Conservation (phyloP, 1,140 invertebrate genomes). For the Drosophila ambigua region DNA sequence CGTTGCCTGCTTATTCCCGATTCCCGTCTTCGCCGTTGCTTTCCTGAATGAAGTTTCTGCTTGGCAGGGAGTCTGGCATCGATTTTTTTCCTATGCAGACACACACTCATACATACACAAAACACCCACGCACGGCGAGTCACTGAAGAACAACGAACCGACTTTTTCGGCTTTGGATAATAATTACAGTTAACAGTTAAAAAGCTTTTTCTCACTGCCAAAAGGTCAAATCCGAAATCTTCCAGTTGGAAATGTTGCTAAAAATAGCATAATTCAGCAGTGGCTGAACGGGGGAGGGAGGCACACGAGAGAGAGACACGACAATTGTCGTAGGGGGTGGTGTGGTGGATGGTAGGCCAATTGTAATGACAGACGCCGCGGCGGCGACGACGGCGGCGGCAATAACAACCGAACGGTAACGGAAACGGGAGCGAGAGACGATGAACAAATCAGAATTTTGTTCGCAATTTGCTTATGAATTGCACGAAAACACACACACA, state of each 20-base stretch:
- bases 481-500: constrained; percentile 18
- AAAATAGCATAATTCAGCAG: constrained; percentile 54
- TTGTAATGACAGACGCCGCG: constrained; percentile 62
- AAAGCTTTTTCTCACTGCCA: constrained; percentile 57
- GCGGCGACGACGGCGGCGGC: constrained; percentile 30
- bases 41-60: constrained; percentile 72
- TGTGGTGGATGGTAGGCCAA: constrained; percentile 16
- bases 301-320: constrained; percentile 37
- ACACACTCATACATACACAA: constrained; percentile 21
- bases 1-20: constrained; percentile 34
- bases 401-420: constrained; percentile 16
- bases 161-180: constrained; percentile 41
- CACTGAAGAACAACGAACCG: constrained; percentile 3
- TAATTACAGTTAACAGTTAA: constrained; percentile 57
- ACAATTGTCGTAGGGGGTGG: constrained; percentile 29
- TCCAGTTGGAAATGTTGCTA: constrained; percentile 67
- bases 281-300: constrained; percentile 18
- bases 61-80: constrained; percentile 74
- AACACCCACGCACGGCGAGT: neutral
- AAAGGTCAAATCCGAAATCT: constrained; percentile 68
- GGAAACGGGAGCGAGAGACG: constrained; percentile 16
- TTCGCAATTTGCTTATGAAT: constrained; percentile 53
- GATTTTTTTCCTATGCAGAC: constrained; percentile 74
- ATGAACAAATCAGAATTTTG: constrained; percentile 63
- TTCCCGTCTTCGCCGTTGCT: constrained; percentile 25